Conservation (phyloP, 2,113 vertebrate genomes). For the Dasyurus viverrinus region DNA sequence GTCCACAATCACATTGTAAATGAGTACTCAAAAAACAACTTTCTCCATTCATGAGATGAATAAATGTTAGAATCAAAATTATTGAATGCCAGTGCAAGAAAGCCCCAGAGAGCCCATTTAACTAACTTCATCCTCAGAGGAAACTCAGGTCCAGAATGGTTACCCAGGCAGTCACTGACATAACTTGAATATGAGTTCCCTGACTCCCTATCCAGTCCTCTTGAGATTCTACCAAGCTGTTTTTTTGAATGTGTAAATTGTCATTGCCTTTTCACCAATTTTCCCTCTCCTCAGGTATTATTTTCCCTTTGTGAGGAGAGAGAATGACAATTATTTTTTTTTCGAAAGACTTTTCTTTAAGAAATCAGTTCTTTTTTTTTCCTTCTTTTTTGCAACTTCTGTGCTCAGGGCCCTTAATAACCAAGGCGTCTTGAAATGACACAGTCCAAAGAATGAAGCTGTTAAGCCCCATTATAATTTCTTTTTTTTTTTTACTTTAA, state of each 20-base stretch:
- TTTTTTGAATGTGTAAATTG: constrained; percentile 60
- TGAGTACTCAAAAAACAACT: background rate
- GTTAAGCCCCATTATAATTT: constrained; percentile 77
- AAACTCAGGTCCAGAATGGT: background rate
- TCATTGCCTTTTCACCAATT: constrained; percentile 38
- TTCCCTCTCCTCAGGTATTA: constrained; percentile 32
- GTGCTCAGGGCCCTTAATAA: constrained; percentile 70
- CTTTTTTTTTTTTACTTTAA: constrained; percentile 78
- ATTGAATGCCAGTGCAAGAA: background rate
- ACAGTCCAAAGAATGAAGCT: constrained; percentile 80
- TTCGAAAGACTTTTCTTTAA: constrained; percentile 71
- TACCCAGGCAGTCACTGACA: background rate
- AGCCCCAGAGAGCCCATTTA: background rate
- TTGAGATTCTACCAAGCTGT: background rate
- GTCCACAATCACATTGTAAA: constrained; percentile 29
- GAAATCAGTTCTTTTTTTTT: constrained; percentile 68
- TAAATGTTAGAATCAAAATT: background rate
- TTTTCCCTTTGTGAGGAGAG: constrained; percentile 27
- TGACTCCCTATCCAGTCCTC: background rate
- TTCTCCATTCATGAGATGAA: background rate
- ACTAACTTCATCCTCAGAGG: background rate
- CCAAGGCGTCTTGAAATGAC: constrained; percentile 77
- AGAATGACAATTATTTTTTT: constrained; percentile 73
- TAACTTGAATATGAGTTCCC: constrained; percentile 21
- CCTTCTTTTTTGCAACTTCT: constrained; percentile 61